Conservation (phyloP, 2,888 invertebrate genomes). For the Marasmarcha lunaedactyla region DNA sequence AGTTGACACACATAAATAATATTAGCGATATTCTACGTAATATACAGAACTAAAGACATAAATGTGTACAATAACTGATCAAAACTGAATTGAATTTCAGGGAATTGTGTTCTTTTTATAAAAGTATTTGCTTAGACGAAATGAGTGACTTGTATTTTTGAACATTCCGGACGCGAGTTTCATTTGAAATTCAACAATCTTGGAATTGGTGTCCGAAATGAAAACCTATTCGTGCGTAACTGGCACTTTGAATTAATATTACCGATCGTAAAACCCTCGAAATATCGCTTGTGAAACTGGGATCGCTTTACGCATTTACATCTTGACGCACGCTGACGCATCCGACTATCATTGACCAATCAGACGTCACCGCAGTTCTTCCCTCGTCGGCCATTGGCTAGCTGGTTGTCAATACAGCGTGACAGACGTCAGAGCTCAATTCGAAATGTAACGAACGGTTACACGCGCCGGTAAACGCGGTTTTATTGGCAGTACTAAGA, state of each 20-base stretch:
- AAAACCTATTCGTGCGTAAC: conserved; percentile 24
- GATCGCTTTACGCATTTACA: neutral
- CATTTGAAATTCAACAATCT: neutral
- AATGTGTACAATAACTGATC: no score
- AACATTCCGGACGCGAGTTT: no score
- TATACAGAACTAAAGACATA: no score
- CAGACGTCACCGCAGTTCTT: conserved; percentile 9
- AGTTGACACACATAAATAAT: conserved; percentile 66
- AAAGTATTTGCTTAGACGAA: no score
- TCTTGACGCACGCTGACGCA: no score
- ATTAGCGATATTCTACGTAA: conserved; percentile 26
- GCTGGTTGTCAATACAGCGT: neutral
- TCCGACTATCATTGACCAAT: no score
- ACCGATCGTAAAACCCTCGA: conserved; percentile 28
- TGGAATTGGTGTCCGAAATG: conserved; percentile 3
- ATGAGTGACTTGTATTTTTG: no score
- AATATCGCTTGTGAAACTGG: conserved; percentile 18
- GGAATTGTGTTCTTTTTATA: no score
- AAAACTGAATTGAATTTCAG: no score
- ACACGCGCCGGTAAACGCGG: neutral
- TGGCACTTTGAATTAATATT: conserved; percentile 35
- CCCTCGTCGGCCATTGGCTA: conserved; percentile 7
- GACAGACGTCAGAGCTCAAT: no score
- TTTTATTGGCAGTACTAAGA: neutral
- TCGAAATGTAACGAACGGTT: conserved; percentile 1